Evolutionary conservation across 2,113 vertebrate genomes (phyloP).

Genomic region (Isichthys henryi): DNA sequence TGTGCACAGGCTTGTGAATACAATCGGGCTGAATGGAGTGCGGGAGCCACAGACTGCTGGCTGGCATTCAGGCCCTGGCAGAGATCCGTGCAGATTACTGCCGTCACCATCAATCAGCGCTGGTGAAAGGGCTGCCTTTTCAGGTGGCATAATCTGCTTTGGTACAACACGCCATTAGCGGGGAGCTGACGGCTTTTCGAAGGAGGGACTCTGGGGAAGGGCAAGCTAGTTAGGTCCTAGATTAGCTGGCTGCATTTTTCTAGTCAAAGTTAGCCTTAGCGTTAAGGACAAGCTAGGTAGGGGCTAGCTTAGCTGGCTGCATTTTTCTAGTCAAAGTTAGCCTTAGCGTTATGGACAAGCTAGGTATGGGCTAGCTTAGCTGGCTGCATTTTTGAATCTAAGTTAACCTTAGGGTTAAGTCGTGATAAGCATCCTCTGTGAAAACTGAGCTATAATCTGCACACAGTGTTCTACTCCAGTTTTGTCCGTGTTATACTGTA

Average conservation of each 20-base stretch:
- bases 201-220: neutral
- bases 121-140: slow-evolving; percentile 31
- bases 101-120: slow-evolving; percentile 13
- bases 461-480: neutral
- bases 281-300: no score
- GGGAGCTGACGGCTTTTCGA: neutral
- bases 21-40: neutral
- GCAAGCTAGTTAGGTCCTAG: neutral
- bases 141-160: slow-evolving; percentile 23
- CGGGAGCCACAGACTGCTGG: neutral
- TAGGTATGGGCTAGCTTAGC: neutral
- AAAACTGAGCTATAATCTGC: neutral
- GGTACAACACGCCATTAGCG: neutral
- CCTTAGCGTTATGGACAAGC: no score
- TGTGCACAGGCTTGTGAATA: neutral
- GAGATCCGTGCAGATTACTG: slow-evolving; percentile 18
- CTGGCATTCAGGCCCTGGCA: neutral
- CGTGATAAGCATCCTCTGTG: neutral
- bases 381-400: neutral
- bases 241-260: neutral
- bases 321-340: neutral
- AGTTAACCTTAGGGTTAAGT: neutral
- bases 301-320: neutral
- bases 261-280: neutral
- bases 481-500: neutral